Evolutionary conservation across 2,888 invertebrate species (phyloP), one percentile per base, ranked within the genome.

Genomic region (Drosophila dives): DNA sequence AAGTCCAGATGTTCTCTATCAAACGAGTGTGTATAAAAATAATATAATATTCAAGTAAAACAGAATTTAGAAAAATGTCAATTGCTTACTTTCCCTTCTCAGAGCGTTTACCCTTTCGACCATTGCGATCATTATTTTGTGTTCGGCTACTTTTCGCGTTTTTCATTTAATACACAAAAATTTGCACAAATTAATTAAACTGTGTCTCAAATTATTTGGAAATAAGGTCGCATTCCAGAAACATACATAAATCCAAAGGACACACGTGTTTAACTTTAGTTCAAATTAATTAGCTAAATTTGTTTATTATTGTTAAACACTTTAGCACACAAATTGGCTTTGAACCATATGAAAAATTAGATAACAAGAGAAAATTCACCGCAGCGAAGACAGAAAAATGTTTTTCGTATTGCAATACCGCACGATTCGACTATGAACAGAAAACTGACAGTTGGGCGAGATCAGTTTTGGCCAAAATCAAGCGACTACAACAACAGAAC

Each of bases 401-500:
- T 42, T 40, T 20, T 56, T 54, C 63, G 77, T 64, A 81, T 74
- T 77, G 77, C 81, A 76, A 81, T 80, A 86, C 86, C 90, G 88
- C 90, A 81, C 86, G 86, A 83, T 76, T 87, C 86, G 90, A 71
- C 90, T 72, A 74, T 83, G 73, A 87, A 79, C 83, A 58, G 83
- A 80, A 86, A 89, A 86, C 91, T 90, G 91, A 90, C 91, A 91
- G 83, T 91, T 91, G 83, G 82, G 87, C 86, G 90, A 91, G 89
- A 90, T 91, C 91, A 91, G 91, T 90, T 90, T 90, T 90, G 89
- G 78, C 80, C 81, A 90, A 89, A 86, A 73, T 67, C 76, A 81
- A 77, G 62, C 83, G 85, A 89, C 89, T 80, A 82, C 80, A 80
- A 86, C 75, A 81, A 81, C 80, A 80, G 70, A 64, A 59, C 75